Base-by-base conservation (phyloP, 2,113 vertebrate genomes). In the Pseudonaja textilis region DNA sequence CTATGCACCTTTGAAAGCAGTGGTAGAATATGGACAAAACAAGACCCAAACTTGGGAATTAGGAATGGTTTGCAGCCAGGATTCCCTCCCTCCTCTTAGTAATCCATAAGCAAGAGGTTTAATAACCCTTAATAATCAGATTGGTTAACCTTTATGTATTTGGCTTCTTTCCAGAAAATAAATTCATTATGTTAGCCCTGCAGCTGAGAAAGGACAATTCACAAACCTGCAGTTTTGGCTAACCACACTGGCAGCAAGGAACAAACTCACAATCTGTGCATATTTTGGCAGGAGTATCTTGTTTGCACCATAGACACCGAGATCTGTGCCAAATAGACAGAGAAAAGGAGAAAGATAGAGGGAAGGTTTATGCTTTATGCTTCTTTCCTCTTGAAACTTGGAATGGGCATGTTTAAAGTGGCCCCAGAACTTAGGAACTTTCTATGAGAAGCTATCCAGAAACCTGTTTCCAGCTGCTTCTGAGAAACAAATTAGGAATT, bases 211-310 rank as follows among this genome's bases (percentile, higher is more conserved):
- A 93, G 16, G 18, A 92, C 57, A 34, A 5, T 56, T 0, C 42
- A 2, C 9, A 0, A 54, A 10, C n/a, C 85, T 64, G 59, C 55
- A 93, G 14, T 16, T 26, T 0, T 0, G 0, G 9, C 0, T 91
- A 16, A 34, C 93, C 88, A 45, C 34, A 4, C 23, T 90, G 50
- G 42, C 50, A 89, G 85, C 22, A 95, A 39, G 16, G 59, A 74
- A 93, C 34, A 47, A 92, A 29, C 56, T 45, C 91, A 16, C n/a
- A 85, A 34, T 42, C 25, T 1, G 11, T 0, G 25, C 74, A 9
- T 0, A 0, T 16, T 2, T 85, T 85, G 90, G 16, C 89, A 90
- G 93, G 57, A 94, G 88, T 94, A 10, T 0, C 54, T 93, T 1
- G 7, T 95, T 90, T 87, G 26, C 89, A 69, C 0, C 92, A 25